Percentiles rank a stretch among this genome's conserved stretches.
These are phyloP conservation scores for Acomys russatus DNA, from an alignment of 2,797 vertebrate species.

Conservation along the genomic window DNA sequence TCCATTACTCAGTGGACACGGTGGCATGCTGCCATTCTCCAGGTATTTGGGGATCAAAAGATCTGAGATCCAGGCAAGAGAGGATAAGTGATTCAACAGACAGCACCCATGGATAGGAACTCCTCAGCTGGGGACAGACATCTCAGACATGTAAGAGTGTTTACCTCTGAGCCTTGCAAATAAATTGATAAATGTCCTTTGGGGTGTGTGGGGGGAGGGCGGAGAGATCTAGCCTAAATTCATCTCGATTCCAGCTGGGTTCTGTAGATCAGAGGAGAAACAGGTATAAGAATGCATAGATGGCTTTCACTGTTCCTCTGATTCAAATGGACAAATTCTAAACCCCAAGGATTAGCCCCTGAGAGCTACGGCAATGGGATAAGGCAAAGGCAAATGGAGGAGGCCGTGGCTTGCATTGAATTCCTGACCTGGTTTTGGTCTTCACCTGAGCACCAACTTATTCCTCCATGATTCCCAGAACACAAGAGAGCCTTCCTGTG, in stretches of 20 bases:
- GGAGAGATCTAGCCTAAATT: not conserved
- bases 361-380: not conserved
- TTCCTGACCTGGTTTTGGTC: not conserved
- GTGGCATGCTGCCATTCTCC: not conserved
- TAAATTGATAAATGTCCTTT: not conserved
- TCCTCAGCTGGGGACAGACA: not conserved
- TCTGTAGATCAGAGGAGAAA: not conserved
- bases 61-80: slow-evolving; percentile 52
- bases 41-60: slow-evolving; percentile 58
- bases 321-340: slow-evolving; percentile 4
- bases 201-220: not conserved
- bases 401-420: not conserved
- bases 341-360: not conserved
- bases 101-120: not conserved
- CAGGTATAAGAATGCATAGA: not conserved
- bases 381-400: rapidly evolving
- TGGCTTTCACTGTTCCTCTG: not conserved
- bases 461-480: not conserved
- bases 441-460: not conserved
- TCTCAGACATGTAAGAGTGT: too few relatives aligned
- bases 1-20: not conserved
- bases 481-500: not conserved
- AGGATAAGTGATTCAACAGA: slow-evolving; percentile 19
- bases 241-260: not conserved
- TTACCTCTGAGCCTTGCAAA: not conserved